Percentiles rank a stretch among this genome's conserved stretches.
phyloP scores from a whole-genome alignment of 53 echinoderm and acorn worm species.

The Actinopyga echinites region DNA sequence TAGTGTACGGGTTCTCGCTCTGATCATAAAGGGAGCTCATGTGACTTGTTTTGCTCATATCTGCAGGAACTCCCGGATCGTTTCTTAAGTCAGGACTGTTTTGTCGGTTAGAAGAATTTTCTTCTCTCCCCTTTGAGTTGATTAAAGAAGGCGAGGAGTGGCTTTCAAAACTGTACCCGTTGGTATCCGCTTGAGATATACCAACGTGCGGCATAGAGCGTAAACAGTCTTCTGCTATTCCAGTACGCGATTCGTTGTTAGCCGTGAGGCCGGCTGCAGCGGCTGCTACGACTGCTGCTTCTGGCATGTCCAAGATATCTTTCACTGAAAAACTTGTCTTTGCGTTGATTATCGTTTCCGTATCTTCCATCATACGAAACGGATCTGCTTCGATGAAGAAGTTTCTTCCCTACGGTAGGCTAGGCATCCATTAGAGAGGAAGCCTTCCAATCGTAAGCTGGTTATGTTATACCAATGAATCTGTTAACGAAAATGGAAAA shows the following conservation, averaged over 20 bases:
- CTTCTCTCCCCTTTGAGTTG: background rate
- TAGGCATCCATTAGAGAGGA: background rate
- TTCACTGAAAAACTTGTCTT: constrained; percentile 97
- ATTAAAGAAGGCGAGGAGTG: constrained; percentile 24
- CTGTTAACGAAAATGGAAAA: background rate
- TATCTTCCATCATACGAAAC: constrained; percentile 79
- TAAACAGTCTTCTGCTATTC: constrained; percentile 10
- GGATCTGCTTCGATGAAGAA: constrained; percentile 8
- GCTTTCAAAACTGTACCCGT: constrained; percentile 38
- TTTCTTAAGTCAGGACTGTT: constrained; percentile 13
- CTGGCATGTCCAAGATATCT: constrained; percentile 96
- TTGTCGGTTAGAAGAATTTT: background rate
- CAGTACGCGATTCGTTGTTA: background rate
- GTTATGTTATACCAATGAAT: background rate
- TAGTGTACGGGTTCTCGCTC: constrained; percentile 94
- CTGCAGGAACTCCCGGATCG: constrained; percentile 41
- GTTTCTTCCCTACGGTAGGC: background rate
- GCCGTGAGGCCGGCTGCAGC: constrained; percentile 67
- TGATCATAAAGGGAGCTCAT: constrained; percentile 75
- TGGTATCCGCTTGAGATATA: constrained; percentile 10
- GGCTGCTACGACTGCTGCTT: constrained; percentile 80
- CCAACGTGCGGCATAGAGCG: constrained; percentile 30
- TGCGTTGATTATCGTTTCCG: constrained; percentile 87
- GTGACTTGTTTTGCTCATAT: constrained; percentile 53
- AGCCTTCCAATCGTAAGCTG: background rate